Evolutionary conservation across 2,888 invertebrate species (phyloP).

Genomic region (Cerastis rubricosa): DNA sequence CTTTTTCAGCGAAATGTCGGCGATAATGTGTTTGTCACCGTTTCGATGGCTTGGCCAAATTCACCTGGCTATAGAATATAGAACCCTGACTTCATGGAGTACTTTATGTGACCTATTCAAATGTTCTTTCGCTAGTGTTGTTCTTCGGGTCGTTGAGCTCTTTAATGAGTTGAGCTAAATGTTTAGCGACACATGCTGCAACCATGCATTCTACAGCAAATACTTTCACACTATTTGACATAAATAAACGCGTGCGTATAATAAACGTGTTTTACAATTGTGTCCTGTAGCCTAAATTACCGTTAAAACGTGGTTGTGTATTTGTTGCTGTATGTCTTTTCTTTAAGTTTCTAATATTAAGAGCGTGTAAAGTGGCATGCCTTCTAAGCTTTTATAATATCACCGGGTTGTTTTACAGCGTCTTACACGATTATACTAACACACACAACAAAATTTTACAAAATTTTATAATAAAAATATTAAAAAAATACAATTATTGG

Average conservation of each 20-base stretch:
- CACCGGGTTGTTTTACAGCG: background rate
- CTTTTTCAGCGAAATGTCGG: too few species aligned
- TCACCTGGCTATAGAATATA: background rate
- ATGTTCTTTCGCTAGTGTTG: too few species aligned
- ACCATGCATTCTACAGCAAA: background rate
- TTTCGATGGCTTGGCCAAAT: too few species aligned
- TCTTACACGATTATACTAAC: constrained; percentile 2
- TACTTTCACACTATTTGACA: background rate
- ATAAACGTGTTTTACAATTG: background rate
- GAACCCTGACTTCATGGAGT: too few species aligned
- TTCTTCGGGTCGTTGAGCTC: too few species aligned
- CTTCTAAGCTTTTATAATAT: background rate
- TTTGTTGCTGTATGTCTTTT: background rate
- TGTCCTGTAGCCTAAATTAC: background rate
- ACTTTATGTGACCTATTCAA: too few species aligned
- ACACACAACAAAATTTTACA: constrained; percentile 4
- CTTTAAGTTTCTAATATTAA: background rate
- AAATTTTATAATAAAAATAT: background rate
- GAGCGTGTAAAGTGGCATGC: background rate
- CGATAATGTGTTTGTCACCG: too few species aligned
- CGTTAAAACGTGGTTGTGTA: background rate
- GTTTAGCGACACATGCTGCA: too few species aligned
- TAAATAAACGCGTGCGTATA: background rate
- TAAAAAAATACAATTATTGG: too few species aligned
- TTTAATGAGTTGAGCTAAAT: too few species aligned